A percentile compares a stretch with the other conserved stretches of the same genome.
Evolutionary conservation across 1,140 invertebrate genomes (phyloP).

Genomic region (Dolichoris vasculosae): DNA sequence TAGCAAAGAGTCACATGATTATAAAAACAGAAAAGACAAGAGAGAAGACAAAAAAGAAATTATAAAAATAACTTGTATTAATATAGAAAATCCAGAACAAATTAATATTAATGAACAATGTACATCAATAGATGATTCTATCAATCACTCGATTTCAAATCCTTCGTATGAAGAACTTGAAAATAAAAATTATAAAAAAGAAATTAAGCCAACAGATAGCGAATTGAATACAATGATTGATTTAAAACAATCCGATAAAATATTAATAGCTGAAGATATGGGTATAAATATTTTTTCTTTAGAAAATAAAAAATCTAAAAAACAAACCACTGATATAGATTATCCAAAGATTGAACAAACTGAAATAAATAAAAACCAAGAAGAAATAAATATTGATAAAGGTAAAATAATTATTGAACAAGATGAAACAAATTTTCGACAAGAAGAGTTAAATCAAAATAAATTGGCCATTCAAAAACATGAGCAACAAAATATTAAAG

Average conservation of each 20-base stretch:
- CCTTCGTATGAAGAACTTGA: too few species aligned
- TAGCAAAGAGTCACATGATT: constrained; percentile 14
- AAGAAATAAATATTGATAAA: too few species aligned
- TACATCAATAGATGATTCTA: neutral
- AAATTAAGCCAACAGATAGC: neutral
- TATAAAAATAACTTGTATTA: neutral
- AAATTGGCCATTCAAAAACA: too few species aligned
- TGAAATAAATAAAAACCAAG: too few species aligned
- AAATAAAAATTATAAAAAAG: neutral
- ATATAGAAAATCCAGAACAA: neutral
- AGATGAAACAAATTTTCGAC: too few species aligned
- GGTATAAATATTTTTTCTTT: too few species aligned
- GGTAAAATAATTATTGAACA: too few species aligned
- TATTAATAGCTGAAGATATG: too few species aligned
- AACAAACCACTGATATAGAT: too few species aligned
- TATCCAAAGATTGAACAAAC: too few species aligned
- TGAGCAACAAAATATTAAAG: too few species aligned
- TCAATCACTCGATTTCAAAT: neutral
- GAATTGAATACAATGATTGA: neutral
- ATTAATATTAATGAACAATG: neutral
- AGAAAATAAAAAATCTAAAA: neutral
- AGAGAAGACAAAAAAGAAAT: neutral
- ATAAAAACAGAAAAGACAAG: constrained; percentile 28
- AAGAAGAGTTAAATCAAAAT: too few species aligned
- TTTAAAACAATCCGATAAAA: neutral